Evolutionary conservation across 2,113 vertebrate species (phyloP).

Genomic region (Meles meles): DNA sequence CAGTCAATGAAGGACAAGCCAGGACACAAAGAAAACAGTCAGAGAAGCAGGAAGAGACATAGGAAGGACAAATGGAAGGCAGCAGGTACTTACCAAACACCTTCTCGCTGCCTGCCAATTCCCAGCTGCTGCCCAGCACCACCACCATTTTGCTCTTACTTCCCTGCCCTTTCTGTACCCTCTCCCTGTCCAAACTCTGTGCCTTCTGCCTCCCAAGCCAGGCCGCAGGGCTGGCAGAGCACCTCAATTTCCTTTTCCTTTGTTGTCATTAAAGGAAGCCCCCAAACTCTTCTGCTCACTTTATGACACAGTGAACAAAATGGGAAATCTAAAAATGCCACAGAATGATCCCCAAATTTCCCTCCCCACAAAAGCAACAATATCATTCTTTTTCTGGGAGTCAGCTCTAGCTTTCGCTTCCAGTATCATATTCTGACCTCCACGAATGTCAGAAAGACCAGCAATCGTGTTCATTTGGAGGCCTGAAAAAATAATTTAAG

Average conservation of each 20-base stretch:
- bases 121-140: no score
- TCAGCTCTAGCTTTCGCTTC: not conserved
- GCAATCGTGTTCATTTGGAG: not conserved
- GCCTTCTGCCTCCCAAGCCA: accelerated
- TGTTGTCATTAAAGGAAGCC: not conserved
- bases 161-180: accelerated
- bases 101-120: accelerated
- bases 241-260: accelerated
- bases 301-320: not conserved
- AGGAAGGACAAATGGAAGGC: accelerated
- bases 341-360: not conserved
- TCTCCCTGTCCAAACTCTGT: accelerated
- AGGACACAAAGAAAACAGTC: accelerated
- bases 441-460: not conserved
- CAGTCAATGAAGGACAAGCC: accelerated
- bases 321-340: accelerated
- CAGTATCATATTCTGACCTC: not conserved
- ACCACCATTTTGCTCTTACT: accelerated
- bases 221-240: not conserved
- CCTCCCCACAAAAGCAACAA: not conserved
- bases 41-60: accelerated
- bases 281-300: accelerated
- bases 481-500: conserved; percentile 32
- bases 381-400: not conserved
- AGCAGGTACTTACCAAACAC: accelerated